Base-by-base conservation (phyloP, 2,113 vertebrate genomes). In the Prinia subflava region DNA sequence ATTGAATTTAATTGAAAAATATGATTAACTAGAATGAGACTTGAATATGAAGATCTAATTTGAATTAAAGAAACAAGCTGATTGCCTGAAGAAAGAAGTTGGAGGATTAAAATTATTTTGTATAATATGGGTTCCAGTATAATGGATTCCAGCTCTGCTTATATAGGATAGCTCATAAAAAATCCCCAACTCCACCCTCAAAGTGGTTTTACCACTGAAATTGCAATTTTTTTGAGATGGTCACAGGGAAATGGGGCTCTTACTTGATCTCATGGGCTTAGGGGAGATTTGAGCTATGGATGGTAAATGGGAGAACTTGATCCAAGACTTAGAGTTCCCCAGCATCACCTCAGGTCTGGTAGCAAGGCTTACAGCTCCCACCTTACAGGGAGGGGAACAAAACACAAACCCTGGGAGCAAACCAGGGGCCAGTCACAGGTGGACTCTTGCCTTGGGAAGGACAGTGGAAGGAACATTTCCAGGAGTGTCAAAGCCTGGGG, bases 1-100 rank as follows among this genome's bases (percentile, higher is more conserved):
- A 96, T 89, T 96, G 89, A 95, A 93, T 96, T 96, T 96, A 97
- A 97, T 97, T 97, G 95, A 96, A 96, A 97, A 95, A 90, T 85
- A 95, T 94, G 92, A 92, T 97, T 94, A 97, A 96, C 94, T 90
- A 94, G 94, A 96, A 91, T 95, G 85, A 95, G 74, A 83, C 83
- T 96, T 73, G 89, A 96, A 87, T 95, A 80, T 59, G 82, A 95
- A 94, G 59, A 94, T 57, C 77, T 94, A 94, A 94, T 96, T 90
- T 95, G 93, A 95, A 94, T 89, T 68, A 64, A 86, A 94, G 80
- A 90, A 96, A 87, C 44, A 84, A 63, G 71, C 37, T 65, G 49
- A 63, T 83, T 83, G 92, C 80, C 92, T 79, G 49, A 87, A 96
- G 85, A 95, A 94, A 88, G n/a, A 89, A 87, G 24, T 53, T 62